Evolutionary conservation across 2,113 vertebrate genomes (phyloP), one percentile per base, ranked within the genome.

Genomic region (Oreotrochilus melanogaster): DNA sequence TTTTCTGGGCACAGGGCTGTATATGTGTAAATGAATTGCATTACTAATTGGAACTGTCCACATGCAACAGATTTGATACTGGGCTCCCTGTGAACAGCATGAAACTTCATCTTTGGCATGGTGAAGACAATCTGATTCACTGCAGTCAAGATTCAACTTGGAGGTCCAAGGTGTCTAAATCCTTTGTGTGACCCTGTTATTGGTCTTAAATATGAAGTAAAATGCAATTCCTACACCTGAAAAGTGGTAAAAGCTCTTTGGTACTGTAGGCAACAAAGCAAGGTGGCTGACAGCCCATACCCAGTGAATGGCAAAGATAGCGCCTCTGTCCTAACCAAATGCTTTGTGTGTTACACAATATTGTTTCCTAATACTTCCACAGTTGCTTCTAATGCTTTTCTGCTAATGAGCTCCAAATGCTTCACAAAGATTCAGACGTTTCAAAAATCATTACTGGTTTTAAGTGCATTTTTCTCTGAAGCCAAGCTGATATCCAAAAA

Each of bases 341-440:
- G 19, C 24, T 82, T 69, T 11, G 7, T 42, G 27, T 64, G 18
- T 72, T 79, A 50, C 39, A 57, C 30, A 37, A 30, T 24, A 45
- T 62, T 74, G 33, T 60, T 84, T 85, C 80, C 72, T 89, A 86
- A 78, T 81, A 62, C 17, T 81, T 86, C 50, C n/a, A 51, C 65
- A 89, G 65, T 58, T 81, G 75, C 47, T 85, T 88, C 61, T 86
- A 69, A 70, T 61, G 39, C 18, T 94, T 88, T 81, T 61, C 72
- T 65, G 70, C 22, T 85, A 85, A 95, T 42, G 25, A 96, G 27
- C 23, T 89, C 88, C 81, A 93, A 92, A 93, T 73, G 54, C 15
- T 65, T 60, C 70, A 43, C 42, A 71, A 89, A 71, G 51, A 60
- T 62, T 57, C 60, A 74, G 79, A 33, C 7, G 53, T 78, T 90